These are phyloP conservation scores for Bimastos eiseni DNA, from an alignment of 2,888 invertebrate genomes.

Conservation along the genomic window DNA sequence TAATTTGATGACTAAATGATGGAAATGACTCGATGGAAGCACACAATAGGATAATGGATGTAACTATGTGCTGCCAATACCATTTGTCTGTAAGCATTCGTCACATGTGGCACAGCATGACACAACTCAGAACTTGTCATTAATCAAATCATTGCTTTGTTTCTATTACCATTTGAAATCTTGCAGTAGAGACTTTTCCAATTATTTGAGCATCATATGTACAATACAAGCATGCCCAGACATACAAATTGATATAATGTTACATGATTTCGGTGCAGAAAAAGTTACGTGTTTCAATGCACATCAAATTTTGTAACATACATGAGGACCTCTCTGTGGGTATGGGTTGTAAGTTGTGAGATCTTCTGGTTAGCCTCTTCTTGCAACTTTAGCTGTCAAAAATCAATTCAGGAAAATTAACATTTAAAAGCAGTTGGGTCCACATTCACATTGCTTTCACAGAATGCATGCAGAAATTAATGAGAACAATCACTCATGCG, in stretches of 20 bases:
- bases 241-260: background rate
- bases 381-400: conserved; percentile 58
- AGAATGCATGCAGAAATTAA: background rate
- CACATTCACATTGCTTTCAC: background rate
- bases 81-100: background rate
- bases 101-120: background rate
- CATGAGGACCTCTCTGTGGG: conserved; percentile 57
- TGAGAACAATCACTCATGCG: background rate
- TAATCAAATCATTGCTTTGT: background rate
- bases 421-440: background rate
- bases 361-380: conserved; percentile 62
- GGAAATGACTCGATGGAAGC: background rate
- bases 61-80: background rate
- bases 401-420: conserved; percentile 14
- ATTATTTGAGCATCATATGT: background rate
- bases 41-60: background rate
- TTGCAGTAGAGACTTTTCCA: background rate
- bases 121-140: background rate
- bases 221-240: background rate
- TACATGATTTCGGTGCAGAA: background rate
- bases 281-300: background rate
- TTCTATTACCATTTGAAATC: background rate
- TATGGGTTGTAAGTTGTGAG: conserved; percentile 60
- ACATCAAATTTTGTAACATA: background rate
- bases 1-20: background rate